Percentiles rank a stretch among this genome's conserved stretches.
Conservation (phyloP, 2,888 invertebrate species). For the Conistra vaccinii region DNA sequence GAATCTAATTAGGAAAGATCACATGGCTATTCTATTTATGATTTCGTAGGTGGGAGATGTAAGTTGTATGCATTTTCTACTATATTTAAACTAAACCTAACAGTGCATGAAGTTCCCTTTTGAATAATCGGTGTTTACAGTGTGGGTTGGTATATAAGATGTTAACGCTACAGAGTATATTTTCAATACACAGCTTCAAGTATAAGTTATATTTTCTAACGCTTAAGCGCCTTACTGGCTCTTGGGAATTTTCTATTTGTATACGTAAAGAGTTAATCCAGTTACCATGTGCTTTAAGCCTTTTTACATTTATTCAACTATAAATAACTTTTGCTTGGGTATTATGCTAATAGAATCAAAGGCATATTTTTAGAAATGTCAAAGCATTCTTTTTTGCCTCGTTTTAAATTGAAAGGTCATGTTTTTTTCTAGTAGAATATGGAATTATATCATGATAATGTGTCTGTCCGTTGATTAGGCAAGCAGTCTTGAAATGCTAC, state of each 20-base stretch:
- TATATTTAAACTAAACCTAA: background rate
- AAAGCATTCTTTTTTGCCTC: background rate
- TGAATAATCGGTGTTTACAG: slow-evolving; percentile 7
- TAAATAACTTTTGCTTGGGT: slow-evolving; percentile 12
- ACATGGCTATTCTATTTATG: background rate
- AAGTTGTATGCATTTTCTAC: background rate
- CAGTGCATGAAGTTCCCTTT: background rate
- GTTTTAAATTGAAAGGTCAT: background rate
- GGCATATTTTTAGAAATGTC: background rate
- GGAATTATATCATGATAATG: background rate
- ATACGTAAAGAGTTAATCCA: slow-evolving; percentile 33
- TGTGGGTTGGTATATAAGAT: background rate
- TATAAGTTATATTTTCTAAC: slow-evolving; percentile 29
- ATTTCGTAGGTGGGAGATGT: background rate
- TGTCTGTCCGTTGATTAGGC: background rate
- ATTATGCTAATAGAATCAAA: slow-evolving; percentile 29
- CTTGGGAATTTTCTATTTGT: slow-evolving; percentile 30
- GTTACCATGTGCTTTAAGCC: slow-evolving; percentile 3
- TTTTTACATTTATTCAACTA: slow-evolving; percentile 34
- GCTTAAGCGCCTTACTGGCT: slow-evolving; percentile 34
- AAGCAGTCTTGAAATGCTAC: background rate
- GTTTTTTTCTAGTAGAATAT: slow-evolving; percentile 7
- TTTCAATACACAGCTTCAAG: slow-evolving; percentile 17
- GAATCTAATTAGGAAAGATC: background rate
- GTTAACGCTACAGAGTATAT: slow-evolving; percentile 1